Evolutionary conservation across 2,113 vertebrate genomes (phyloP).

Genomic region (Progne subis): DNA sequence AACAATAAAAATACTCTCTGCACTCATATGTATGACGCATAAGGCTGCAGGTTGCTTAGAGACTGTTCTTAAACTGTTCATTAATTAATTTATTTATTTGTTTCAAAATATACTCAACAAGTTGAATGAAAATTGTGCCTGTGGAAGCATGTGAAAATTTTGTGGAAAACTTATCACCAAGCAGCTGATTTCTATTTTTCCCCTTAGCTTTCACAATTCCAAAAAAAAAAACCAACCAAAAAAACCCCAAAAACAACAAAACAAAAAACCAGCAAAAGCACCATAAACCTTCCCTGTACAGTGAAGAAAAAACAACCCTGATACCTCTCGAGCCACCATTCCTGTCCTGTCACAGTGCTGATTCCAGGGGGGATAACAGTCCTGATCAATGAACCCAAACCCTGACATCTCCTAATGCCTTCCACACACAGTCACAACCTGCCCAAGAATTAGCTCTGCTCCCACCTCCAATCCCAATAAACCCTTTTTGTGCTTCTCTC

Average conservation of each 20-base stretch:
- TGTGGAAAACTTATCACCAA: background rate
- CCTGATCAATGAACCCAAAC: background rate
- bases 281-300: background rate
- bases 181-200: background rate
- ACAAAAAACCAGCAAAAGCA: background rate
- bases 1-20: background rate
- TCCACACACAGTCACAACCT: background rate
- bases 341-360: background rate
- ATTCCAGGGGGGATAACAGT: background rate
- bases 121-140: background rate
- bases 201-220: background rate
- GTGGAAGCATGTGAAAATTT: background rate
- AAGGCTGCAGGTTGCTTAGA: background rate
- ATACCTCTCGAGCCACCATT: background rate
- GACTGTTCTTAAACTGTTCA: background rate
- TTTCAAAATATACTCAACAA: background rate
- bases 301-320: background rate
- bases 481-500: background rate
- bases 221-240: too few species aligned
- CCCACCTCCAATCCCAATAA: background rate
- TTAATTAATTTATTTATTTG: background rate
- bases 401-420: background rate
- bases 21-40: background rate
- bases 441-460: background rate
- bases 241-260: background rate